Base-by-base conservation (phyloP, 1,140 invertebrate species). In the Aphidius ervi region DNA sequence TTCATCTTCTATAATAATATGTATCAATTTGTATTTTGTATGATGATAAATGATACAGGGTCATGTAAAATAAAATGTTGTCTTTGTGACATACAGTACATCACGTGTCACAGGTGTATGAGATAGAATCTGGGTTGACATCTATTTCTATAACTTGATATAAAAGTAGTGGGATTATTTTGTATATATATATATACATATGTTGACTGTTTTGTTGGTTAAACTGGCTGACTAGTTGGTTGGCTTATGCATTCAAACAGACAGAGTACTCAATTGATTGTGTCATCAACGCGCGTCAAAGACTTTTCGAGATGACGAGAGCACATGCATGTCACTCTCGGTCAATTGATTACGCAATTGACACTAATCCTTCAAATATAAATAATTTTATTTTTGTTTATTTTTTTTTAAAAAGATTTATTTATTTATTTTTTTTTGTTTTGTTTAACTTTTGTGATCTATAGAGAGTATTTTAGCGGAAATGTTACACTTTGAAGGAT, bases 401-500 rank as follows among this genome's bases (percentile, higher is more conserved):
- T 31, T 31, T 31, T 31, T 3, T 31, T 31, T 31, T 16, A 10
- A 58, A 20, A 23, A 20, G 55, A 37, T 47, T 16, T 41, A 23
- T 55, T 45, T 5, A 16, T 39, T 56, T 10, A 56, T 55, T 55
- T 52, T 16, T 46, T 48, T 57, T 49, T 52, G 23, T 31, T 2
- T 31, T 31, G 23, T 31, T 31, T 4, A 31, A 31, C 23, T 31
- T 31, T 31, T 31, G 23, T 31, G 23, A 31, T 31, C 23, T 31
- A 31, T 31, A 31, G 23, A 31, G 23, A 31, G 23, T 31, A 31
- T 31, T 31, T 31, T 31, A 31, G 4, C 23, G 64, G 49, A 63
- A 65, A 60, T 58, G 54, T 63, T 59, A 58, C 39, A 58, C 59
- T 65, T 61, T 65, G 61, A 53, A 43, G 62, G 46, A 56, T 47